phyloP scores from a whole-genome alignment of 2,888 invertebrate genomes.

The Pseudococcus viburni region DNA sequence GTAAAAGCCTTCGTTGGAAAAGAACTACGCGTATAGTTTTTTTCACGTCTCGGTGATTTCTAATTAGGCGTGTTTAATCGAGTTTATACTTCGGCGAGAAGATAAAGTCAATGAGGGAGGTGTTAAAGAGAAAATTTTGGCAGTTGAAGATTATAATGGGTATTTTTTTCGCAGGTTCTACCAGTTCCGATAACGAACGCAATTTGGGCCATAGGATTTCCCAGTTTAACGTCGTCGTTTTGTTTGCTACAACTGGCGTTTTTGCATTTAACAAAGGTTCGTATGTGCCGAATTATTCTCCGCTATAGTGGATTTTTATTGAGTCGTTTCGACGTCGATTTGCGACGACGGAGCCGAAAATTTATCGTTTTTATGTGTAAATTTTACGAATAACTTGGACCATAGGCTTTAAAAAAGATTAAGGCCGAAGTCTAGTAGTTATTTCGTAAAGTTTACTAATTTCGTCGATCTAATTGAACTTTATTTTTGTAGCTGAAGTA shows the following conservation, averaged over 20 bases:
- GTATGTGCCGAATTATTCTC: neutral
- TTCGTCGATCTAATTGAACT: constrained; percentile 1
- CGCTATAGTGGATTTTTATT: constrained; percentile 7
- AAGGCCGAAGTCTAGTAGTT: neutral
- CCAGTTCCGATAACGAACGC: constrained; percentile 74
- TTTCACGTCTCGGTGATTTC: neutral
- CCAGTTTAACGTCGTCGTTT: constrained; percentile 75
- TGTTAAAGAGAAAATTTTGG: constrained; percentile 15
- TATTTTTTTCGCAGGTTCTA: constrained; percentile 71
- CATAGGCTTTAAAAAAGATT: constrained; percentile 7
- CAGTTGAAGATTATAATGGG: neutral
- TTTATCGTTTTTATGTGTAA: constrained; percentile 21
- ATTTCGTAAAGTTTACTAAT: constrained; percentile 10
- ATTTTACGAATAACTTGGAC: constrained; percentile 1
- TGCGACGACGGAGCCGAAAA: neutral
- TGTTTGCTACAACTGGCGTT: constrained; percentile 75
- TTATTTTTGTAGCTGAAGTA: constrained; percentile 61
- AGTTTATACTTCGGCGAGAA: neutral
- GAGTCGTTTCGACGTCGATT: constrained; percentile 20
- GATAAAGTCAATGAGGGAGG: neutral
- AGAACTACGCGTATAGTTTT: neutral
- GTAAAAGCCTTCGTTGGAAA: neutral
- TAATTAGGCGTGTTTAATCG: constrained; percentile 24
- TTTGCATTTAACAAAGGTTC: constrained; percentile 75
- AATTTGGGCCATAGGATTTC: constrained; percentile 75